Percentiles rank a stretch among this genome's conserved stretches.
phyloP scores from a whole-genome alignment of 92 coral and sea anemone genomes.

The Parazoanthus atlanticus region DNA sequence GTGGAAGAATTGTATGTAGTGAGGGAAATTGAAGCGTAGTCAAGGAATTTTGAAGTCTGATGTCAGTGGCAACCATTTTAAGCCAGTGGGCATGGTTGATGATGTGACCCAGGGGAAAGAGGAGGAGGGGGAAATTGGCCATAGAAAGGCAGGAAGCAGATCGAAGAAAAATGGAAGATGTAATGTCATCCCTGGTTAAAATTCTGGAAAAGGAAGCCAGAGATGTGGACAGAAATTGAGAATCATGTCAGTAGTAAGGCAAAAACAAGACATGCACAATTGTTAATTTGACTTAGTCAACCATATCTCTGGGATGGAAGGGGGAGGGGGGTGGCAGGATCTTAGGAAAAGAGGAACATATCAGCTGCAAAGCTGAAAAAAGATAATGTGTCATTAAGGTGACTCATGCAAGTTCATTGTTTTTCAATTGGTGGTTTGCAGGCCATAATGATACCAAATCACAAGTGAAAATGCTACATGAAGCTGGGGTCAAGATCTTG shows the following conservation, averaged over 20 bases:
- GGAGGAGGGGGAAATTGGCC: not conserved
- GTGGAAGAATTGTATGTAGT: too few relatives aligned
- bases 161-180: not conserved
- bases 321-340: too few relatives aligned
- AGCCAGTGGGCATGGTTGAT: too few relatives aligned
- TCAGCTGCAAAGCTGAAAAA: not conserved
- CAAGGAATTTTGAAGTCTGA: too few relatives aligned
- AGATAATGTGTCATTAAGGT: not conserved
- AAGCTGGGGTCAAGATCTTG: slow-evolving; percentile 82
- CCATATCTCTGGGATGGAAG: too few relatives aligned
- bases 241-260: too few relatives aligned
- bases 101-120: not conserved
- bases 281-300: not conserved
- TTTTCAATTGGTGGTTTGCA: slow-evolving; percentile 16
- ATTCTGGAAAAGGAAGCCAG: not conserved
- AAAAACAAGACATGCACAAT: not conserved
- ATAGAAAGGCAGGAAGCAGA: not conserved
- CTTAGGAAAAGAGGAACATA: too few relatives aligned
- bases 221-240: not conserved
- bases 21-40: too few relatives aligned
- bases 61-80: too few relatives aligned
- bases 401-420: not conserved
- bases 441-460: slow-evolving; percentile 90
- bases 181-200: not conserved
- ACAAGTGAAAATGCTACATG: slow-evolving; percentile 92